A percentile compares a stretch with the other conserved stretches of the same genome.
phyloP scores from a whole-genome alignment of 2,797 vertebrate species.

The Lycodopsis pacificus region DNA sequence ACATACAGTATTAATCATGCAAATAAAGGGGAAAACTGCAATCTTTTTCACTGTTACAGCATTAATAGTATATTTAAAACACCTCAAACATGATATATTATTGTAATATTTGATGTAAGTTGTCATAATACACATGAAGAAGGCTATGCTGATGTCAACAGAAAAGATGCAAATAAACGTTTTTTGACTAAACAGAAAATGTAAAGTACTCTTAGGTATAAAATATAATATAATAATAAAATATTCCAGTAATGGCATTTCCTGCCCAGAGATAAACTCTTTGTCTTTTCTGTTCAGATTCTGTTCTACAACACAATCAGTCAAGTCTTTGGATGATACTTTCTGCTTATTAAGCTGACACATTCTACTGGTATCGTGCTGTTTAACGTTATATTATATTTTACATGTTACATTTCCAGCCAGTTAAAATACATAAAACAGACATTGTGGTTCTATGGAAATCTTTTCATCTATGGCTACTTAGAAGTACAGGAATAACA shows the following conservation, averaged over 20 bases:
- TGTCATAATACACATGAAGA: background rate
- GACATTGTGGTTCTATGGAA: background rate
- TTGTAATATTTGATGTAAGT: constrained; percentile 2
- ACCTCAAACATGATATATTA: background rate
- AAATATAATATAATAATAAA: constrained; percentile 3
- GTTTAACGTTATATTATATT: constrained; percentile 1
- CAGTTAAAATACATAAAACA: constrained; percentile 6
- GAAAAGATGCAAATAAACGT: background rate
- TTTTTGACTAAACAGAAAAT: background rate
- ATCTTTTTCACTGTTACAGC: background rate
- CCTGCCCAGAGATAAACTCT: background rate
- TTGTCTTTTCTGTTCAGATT: background rate
- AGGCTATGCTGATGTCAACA: background rate
- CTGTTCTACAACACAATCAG: background rate
- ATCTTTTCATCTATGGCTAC: background rate
- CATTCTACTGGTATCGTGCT: background rate
- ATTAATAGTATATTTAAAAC: background rate
- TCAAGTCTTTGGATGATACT: background rate
- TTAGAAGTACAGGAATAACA: background rate
- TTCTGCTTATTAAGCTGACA: constrained; percentile 1
- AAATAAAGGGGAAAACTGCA: background rate
- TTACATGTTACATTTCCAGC: background rate
- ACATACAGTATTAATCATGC: constrained; percentile 9
- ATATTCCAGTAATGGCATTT: background rate
- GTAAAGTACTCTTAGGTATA: background rate